A percentile compares a stretch with the other conserved stretches of the same genome.
phyloP scores from a whole-genome alignment of 2,888 invertebrate species.

The Aethes cnicana region DNA sequence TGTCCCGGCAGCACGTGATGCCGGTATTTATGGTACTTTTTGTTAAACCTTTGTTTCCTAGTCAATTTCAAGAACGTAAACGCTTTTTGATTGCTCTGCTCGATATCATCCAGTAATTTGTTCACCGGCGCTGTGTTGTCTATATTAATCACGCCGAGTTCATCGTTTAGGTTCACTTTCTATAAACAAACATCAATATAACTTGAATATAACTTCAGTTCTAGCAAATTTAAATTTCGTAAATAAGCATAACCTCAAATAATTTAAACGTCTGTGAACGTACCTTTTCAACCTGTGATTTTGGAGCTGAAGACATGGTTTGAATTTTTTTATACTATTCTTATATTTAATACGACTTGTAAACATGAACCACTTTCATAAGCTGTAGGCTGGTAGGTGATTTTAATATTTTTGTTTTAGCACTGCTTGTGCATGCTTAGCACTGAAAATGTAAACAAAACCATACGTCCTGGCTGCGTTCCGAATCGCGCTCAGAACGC shows the following conservation, averaged over 20 bases:
- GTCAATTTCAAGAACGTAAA: conserved; percentile 49
- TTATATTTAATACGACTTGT: too few relatives aligned
- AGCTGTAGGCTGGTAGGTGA: too few relatives aligned
- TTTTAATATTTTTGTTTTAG: too few relatives aligned
- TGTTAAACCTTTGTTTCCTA: conserved; percentile 43
- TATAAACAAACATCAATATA: neutral
- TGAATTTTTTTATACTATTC: neutral
- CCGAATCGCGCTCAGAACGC: too few relatives aligned
- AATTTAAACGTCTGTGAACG: neutral
- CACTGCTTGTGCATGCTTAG: too few relatives aligned
- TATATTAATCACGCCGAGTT: conserved; percentile 48
- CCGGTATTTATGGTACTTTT: conserved; percentile 30
- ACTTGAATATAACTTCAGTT: neutral
- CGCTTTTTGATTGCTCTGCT: conserved; percentile 48
- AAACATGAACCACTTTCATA: too few relatives aligned
- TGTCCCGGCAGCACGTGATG: conserved; percentile 56
- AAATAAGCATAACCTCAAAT: neutral
- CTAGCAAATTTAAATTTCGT: too few relatives aligned
- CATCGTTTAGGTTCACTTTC: conserved; percentile 14
- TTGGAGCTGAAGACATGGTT: neutral
- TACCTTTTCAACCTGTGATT: neutral
- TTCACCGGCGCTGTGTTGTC: conserved; percentile 55
- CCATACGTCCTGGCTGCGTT: too few relatives aligned
- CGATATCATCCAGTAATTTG: conserved; percentile 52
- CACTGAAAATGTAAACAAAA: too few relatives aligned